Evolutionary conservation across 2,113 vertebrate genomes (phyloP).

Genomic region (Aramus guarauna): DNA sequence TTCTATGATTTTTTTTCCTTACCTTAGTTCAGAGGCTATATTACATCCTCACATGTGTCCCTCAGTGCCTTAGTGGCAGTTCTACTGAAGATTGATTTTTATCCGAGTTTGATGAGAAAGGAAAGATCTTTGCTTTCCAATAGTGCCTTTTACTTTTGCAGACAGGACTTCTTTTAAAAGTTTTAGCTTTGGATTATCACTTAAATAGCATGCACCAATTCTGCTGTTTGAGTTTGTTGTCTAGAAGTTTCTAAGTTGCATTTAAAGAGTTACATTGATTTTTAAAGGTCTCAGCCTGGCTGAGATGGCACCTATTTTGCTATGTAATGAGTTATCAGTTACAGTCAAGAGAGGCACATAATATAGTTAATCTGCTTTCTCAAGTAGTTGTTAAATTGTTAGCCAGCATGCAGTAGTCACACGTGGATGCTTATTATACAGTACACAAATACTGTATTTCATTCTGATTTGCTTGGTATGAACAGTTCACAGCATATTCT

Average conservation of each 20-base stretch:
- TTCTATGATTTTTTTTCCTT: not conserved
- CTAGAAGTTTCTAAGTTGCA: not conserved
- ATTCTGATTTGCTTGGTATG: not conserved
- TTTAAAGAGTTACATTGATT: not conserved
- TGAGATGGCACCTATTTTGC: not conserved
- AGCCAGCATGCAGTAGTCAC: not conserved
- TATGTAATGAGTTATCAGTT: not conserved
- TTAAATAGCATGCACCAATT: not conserved
- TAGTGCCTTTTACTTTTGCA: not conserved
- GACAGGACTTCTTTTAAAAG: not conserved
- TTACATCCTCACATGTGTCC: not conserved
- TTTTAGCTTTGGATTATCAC: not conserved
- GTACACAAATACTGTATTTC: conserved; percentile 1
- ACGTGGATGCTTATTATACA: conserved; percentile 12
- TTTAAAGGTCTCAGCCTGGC: not conserved
- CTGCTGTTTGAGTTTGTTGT: not conserved
- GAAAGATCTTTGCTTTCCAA: conserved; percentile 2
- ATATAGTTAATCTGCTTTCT: not conserved
- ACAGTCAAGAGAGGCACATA: not conserved
- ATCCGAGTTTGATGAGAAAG: conserved; percentile 4
- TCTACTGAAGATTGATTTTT: not conserved
- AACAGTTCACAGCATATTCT: conserved; percentile 19
- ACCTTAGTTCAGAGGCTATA: not conserved
- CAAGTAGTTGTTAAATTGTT: conserved; percentile 22
- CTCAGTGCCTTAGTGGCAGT: not conserved